phyloP scores from a whole-genome alignment of 2,113 vertebrate species.

The Zosterops lateralis region DNA sequence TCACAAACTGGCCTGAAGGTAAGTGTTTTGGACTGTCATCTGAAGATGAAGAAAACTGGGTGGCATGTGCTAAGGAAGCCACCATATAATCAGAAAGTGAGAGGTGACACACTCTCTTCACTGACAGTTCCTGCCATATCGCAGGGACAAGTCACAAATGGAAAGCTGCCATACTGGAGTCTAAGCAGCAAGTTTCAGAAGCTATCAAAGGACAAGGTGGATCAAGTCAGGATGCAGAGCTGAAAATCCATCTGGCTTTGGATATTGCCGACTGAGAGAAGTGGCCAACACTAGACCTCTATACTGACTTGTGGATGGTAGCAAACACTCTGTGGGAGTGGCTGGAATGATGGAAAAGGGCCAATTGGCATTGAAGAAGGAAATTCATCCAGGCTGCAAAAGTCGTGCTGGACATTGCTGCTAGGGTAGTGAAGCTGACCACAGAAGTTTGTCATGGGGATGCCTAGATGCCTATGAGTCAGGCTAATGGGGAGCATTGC shows the following conservation, averaged over 20 bases:
- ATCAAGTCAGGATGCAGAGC: not conserved
- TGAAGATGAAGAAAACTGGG: not conserved
- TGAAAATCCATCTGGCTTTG: not conserved
- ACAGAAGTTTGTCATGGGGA: not conserved
- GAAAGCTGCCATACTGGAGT: not conserved
- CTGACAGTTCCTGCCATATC: not conserved
- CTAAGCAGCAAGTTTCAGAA: not conserved
- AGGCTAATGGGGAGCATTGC: not conserved
- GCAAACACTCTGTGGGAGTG: not conserved
- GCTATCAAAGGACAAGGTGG: not conserved
- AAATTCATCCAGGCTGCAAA: not conserved
- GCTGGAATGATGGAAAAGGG: not conserved
- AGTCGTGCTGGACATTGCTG: not conserved
- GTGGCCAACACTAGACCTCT: not conserved
- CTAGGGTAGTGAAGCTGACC: not conserved
- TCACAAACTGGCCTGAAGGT: not conserved
- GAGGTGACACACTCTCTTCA: not conserved
- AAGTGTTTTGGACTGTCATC: not conserved
- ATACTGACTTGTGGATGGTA: not conserved
- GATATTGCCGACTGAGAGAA: rapidly evolving
- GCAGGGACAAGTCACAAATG: not conserved
- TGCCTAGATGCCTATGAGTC: not conserved
- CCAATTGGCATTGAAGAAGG: not conserved
- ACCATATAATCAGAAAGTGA: not conserved
- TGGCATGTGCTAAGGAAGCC: not conserved